Evolutionary conservation across 64 coral and sea anemone genomes (phyloP).

Genomic region (Pachyseris speciosa): DNA sequence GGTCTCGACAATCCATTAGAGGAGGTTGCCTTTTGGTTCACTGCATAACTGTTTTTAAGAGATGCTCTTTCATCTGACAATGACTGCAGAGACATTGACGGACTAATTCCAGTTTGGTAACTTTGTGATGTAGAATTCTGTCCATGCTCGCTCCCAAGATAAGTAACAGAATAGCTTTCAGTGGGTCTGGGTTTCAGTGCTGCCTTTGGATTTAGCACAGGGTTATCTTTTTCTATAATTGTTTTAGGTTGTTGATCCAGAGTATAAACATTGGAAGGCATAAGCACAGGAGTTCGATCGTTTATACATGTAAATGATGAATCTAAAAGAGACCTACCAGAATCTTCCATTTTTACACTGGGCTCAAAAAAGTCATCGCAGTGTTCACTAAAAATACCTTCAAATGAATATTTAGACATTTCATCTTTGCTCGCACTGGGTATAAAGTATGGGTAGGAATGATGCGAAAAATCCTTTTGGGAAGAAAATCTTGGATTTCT

Average conservation of each 20-base stretch:
- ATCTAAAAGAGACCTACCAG: constrained; percentile 33
- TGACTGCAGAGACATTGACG: neutral
- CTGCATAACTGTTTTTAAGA: neutral
- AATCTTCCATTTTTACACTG: neutral
- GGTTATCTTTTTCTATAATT: neutral
- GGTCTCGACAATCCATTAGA: neutral
- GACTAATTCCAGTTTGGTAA: neutral
- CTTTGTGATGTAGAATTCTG: neutral
- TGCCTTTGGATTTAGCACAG: neutral
- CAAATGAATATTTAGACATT: neutral
- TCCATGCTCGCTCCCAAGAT: neutral
- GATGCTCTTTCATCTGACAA: neutral
- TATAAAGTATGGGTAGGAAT: neutral
- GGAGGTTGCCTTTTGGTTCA: neutral
- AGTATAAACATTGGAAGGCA: neutral
- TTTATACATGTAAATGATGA: constrained; percentile 81
- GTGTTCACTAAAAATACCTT: neutral
- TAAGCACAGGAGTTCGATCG: constrained; percentile 42
- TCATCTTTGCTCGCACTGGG: neutral
- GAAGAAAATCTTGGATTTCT: neutral
- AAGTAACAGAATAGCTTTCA: constrained; percentile 21
- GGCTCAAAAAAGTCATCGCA: neutral
- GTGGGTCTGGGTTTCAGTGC: neutral
- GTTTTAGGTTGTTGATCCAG: neutral
- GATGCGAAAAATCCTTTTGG: neutral